Percentiles rank a stretch among this genome's conserved stretches.
Evolutionary conservation across 2,888 invertebrate species (phyloP).

Genomic region (Nineta flava): DNA sequence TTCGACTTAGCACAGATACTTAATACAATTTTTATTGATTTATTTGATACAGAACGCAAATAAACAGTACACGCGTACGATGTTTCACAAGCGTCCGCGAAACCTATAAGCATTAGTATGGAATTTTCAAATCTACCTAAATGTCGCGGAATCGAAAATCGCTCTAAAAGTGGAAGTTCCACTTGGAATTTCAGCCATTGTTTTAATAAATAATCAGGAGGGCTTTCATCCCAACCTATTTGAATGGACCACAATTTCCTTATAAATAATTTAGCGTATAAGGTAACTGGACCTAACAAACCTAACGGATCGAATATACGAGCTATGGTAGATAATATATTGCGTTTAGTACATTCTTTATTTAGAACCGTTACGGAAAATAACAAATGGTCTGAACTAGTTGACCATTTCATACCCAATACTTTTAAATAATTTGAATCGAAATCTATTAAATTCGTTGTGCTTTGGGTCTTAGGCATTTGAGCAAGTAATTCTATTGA

Average conservation of each 20-base stretch:
- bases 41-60: conserved; percentile 6
- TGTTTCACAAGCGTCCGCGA: conserved; percentile 9
- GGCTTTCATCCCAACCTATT: conserved; percentile 9
- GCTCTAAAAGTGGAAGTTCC: too few relatives aligned
- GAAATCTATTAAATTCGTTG: background rate
- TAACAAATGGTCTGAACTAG: background rate
- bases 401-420: background rate
- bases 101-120: conserved; percentile 8
- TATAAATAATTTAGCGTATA: conserved; percentile 8
- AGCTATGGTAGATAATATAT: too few relatives aligned
- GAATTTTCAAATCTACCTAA: background rate
- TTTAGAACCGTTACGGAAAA: too few relatives aligned
- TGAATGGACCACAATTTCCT: conserved; percentile 7
- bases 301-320: too few relatives aligned
- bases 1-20: conserved; percentile 10
- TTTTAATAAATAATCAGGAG: conserved; percentile 4
- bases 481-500: background rate
- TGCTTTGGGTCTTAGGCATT: conserved; percentile 1
- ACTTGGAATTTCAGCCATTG: too few relatives aligned
- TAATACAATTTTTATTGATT: conserved; percentile 1
- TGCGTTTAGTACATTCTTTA: too few relatives aligned
- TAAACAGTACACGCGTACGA: conserved; percentile 11
- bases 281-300: too few relatives aligned
- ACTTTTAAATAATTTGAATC: background rate
- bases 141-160: conserved; percentile 5